Evolutionary conservation across 1,140 invertebrate genomes (phyloP), one percentile per base, ranked within the genome.

Genomic region (Cydia splendana): DNA sequence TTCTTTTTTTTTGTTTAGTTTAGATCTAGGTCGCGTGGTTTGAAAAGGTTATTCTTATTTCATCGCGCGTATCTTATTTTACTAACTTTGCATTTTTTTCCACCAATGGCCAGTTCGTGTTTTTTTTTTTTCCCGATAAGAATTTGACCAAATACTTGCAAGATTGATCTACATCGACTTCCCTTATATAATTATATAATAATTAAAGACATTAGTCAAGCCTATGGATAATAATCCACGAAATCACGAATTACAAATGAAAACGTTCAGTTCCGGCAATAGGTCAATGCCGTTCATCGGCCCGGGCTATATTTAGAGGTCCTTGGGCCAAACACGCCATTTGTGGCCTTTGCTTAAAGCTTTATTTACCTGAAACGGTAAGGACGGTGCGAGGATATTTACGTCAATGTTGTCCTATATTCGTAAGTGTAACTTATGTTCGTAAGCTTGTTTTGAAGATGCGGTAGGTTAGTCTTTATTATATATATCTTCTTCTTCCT

Each of bases 211-310:
- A 53, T 18, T 53, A 18, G n/a, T 53, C n/a, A 24, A 62, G 4
- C 57, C 1, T n/a, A 62, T 62, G 20, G 20, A n/a, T n/a, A n/a
- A n/a, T n/a, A n/a, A n/a, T n/a, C n/a, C 24, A 24, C 24, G 24
- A 24, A 24, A 24, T 24, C 20, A 20, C 57, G 20, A 62, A 24
- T 62, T 9, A 18, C 57, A 24, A 62, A 62, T 62, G 20, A 57
- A 18, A 57, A 18, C 57, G 20, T 24, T 24, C 57, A 62, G 20
- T 62, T 62, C 57, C 57, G 20, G 57, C 57, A 18, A 71, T 71
- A 42, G 67, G 67, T 71, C 67, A 45, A 71, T 71, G 67, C 38
- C 67, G 67, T 34, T 42, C 67, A 30, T 20, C 34, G 34, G 30
- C 65, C 67, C 30, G 13, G 13, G 38, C 67, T 71, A 71, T 38